These are phyloP conservation scores for Zhuqinia jingwanae DNA, from an alignment of 2,888 invertebrate species.

Conservation along the genomic window DNA sequence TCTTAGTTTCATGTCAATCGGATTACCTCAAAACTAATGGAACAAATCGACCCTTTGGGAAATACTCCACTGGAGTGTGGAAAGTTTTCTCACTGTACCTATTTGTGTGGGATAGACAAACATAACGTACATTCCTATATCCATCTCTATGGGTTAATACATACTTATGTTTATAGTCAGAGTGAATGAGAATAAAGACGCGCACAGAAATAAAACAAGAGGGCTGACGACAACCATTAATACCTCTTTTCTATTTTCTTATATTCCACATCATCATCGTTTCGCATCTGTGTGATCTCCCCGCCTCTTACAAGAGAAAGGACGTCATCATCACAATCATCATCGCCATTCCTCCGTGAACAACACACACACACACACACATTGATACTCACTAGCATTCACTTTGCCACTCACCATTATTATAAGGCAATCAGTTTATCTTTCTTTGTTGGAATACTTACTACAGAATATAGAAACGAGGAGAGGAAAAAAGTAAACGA, in stretches of 20 bases:
- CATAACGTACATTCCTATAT: too few species aligned
- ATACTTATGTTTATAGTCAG: too few species aligned
- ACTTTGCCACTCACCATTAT: background rate
- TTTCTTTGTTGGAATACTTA: too few species aligned
- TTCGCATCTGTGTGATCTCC: slow-evolving; percentile 45
- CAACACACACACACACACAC: slow-evolving; percentile 23
- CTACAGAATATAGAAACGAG: slow-evolving; percentile 13
- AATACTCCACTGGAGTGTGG: too few species aligned
- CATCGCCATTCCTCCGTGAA: too few species aligned
- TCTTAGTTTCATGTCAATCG: slow-evolving; percentile 70
- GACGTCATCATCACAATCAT: slow-evolving; percentile 45
- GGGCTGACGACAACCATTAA: slow-evolving; percentile 62
- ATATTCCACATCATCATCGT: slow-evolving; percentile 45
- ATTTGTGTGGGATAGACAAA: too few species aligned
- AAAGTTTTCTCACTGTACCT: slow-evolving; percentile 56
- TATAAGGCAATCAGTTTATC: slow-evolving; percentile 40
- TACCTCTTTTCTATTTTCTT: slow-evolving; percentile 53
- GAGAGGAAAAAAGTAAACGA: slow-evolving; percentile 20
- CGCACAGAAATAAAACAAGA: slow-evolving; percentile 15
- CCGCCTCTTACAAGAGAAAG: slow-evolving; percentile 34
- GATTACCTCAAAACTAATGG: slow-evolving; percentile 70
- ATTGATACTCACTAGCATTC: background rate
- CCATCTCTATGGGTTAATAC: too few species aligned
- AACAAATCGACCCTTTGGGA: slow-evolving; percentile 70
- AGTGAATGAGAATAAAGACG: slow-evolving; percentile 55